Evolutionary conservation across 2,888 invertebrate genomes (phyloP), one percentile per base, ranked within the genome.

Genomic region (Lasioglossum lativentre): DNA sequence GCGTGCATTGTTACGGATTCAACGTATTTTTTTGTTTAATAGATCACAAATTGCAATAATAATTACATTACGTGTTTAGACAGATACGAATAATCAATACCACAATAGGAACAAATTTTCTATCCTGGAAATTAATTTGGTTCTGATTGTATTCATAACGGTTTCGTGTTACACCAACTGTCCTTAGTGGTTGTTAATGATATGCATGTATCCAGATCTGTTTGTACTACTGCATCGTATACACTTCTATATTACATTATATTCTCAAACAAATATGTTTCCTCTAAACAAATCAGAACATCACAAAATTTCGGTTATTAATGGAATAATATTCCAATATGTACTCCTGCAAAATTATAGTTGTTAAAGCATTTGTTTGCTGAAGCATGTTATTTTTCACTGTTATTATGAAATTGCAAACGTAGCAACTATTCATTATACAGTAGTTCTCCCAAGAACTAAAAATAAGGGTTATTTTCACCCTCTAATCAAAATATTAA

Each of bases 151-250:
- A 68, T 68, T 68, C 34, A 38, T 38, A 68, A 68, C 10, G 38
- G 38, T 34, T 68, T 34, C 34, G 10, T 38, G 23, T 23, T 38
- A 68, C 38, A 68, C 10, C 5, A 38, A 38, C 10, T 23, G 38
- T 68, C 19, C 38, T 68, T 68, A 68, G 68, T 68, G 23, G 38
- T 23, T 68, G 68, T 68, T 68, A 68, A 68, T 38, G 38, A 68
- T 38, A 68, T 68, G 23, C 38, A 68, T 38, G 38, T 68, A 23
- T 34, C 38, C 38, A 38, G 38, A 68, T 68, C 34, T 38, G 16
- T 68, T 68, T 68, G 8, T 23, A 12, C 68, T 38, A 4, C 38
- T 38, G 68, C 10, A 66, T 68, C 38, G 23, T 38, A 38, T 23
- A 68, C 68, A 68, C 16, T 68, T 38, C 68, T 38, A 68, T 38